phyloP scores from a whole-genome alignment of 2,113 vertebrate species.

The Tachysurus fulvidraco region DNA sequence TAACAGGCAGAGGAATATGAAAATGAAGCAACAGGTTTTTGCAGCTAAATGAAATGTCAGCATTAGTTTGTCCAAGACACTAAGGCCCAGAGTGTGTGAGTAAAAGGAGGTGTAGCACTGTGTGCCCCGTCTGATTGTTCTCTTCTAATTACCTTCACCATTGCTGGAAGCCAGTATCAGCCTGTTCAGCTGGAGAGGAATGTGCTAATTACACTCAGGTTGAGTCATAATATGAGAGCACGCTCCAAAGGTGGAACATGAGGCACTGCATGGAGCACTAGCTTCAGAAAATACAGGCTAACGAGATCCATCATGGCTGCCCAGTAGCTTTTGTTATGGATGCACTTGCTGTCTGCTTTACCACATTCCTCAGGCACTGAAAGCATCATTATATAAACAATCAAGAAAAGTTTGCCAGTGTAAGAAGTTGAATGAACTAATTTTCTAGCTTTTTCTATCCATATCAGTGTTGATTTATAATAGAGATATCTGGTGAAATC shows the following conservation, averaged over 20 bases:
- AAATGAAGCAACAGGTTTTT: neutral
- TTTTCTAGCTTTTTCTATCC: neutral
- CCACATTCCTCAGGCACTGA: slow-evolving; percentile 30
- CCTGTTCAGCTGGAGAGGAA: slow-evolving; percentile 36
- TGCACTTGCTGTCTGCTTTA: slow-evolving; percentile 41
- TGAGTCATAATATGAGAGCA: slow-evolving; percentile 39
- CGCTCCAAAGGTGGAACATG: slow-evolving; percentile 36
- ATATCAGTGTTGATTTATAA: neutral
- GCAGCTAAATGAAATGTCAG: neutral
- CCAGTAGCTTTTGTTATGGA: slow-evolving; percentile 33
- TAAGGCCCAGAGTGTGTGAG: neutral
- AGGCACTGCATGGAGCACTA: slow-evolving; percentile 1
- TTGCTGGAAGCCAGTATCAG: slow-evolving; percentile 45
- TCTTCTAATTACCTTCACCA: slow-evolving; percentile 51
- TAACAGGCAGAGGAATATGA: neutral
- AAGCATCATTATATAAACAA: slow-evolving; percentile 33
- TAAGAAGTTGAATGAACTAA: slow-evolving; percentile 23
- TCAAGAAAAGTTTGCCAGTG: slow-evolving; percentile 43
- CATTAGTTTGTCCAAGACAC: neutral
- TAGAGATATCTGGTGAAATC: neutral
- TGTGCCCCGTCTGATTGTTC: slow-evolving; percentile 29
- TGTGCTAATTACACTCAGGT: slow-evolving; percentile 48
- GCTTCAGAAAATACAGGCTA: slow-evolving; percentile 37
- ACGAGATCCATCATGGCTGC: slow-evolving; percentile 20
- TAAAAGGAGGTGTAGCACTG: neutral